Conservation (phyloP, 2,888 invertebrate species). For the Nesidiocoris tenuis region DNA sequence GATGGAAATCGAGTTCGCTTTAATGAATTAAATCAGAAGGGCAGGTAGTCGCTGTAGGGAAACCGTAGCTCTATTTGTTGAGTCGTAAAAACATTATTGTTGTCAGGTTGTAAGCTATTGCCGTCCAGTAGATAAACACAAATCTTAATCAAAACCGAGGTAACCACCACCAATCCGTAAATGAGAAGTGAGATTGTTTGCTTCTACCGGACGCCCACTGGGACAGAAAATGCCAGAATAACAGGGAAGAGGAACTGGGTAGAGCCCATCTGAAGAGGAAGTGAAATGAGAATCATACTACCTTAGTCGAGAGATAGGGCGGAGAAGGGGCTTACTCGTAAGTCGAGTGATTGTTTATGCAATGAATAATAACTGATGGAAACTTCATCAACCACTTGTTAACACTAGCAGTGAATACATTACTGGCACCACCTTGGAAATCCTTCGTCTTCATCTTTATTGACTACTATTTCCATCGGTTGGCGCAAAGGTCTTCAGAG, state of each 20-base stretch:
- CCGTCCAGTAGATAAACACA: too few species aligned
- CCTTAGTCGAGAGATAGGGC: not conserved
- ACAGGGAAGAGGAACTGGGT: not conserved
- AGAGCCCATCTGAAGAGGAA: not conserved
- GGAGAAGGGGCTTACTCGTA: not conserved
- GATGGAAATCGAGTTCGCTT: too few species aligned
- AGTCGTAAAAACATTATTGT: too few species aligned
- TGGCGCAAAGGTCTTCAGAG: not conserved
- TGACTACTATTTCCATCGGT: conserved; percentile 25
- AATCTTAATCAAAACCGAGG: too few species aligned
- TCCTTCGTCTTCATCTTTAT: conserved; percentile 35
- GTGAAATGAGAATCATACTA: not conserved
- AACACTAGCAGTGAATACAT: conserved; percentile 40
- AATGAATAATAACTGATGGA: conserved; percentile 41
- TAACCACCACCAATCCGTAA: too few species aligned
- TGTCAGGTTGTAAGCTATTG: too few species aligned
- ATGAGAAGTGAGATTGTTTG: too few species aligned
- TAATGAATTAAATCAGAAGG: too few species aligned
- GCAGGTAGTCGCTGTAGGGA: too few species aligned
- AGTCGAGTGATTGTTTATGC: conserved; percentile 34
- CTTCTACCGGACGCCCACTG: too few species aligned
- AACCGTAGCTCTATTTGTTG: too few species aligned
- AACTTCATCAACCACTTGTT: conserved; percentile 42
- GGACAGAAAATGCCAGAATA: not conserved
- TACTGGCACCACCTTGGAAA: conserved; percentile 12